A percentile compares a stretch with the other conserved stretches of the same genome.
Evolutionary conservation across 2,797 vertebrate species (phyloP).

Genomic region (Antennarius maculatus): DNA sequence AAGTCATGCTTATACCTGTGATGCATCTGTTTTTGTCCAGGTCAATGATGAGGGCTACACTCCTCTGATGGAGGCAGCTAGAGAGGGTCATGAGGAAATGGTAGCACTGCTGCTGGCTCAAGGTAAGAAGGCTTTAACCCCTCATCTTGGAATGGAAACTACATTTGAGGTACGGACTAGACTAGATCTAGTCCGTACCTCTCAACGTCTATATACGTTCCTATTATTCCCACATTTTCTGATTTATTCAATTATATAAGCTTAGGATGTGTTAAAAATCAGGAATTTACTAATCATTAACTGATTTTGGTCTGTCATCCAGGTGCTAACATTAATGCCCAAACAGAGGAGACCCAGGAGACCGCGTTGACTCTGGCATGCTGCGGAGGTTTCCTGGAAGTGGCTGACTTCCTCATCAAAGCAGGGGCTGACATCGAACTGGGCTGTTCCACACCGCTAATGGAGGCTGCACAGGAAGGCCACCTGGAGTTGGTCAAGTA

Average conservation of each 20-base stretch:
- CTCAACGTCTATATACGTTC: too few species aligned
- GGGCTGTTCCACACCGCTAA: constrained; percentile 97
- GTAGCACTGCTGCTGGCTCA: constrained; percentile 96
- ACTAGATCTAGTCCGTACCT: too few species aligned
- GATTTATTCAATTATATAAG: not conserved
- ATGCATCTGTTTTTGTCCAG: constrained; percentile 57
- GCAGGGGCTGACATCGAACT: constrained; percentile 98
- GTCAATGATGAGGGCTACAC: constrained; percentile 99
- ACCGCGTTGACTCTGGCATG: constrained; percentile 97
- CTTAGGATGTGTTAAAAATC: not conserved
- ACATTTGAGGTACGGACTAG: too few species aligned
- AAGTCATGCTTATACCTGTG: constrained; percentile 5
- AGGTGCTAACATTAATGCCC: constrained; percentile 99
- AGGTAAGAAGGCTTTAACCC: constrained; percentile 77
- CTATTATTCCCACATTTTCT: not conserved
- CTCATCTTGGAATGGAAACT: constrained; percentile 4
- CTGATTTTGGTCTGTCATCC: constrained; percentile 6
- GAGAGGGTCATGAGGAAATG: constrained; percentile 99
- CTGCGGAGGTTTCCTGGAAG: constrained; percentile 98
- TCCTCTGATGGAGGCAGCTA: constrained; percentile 97
- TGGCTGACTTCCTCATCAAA: constrained; percentile 98
- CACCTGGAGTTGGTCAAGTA: constrained; percentile 99
- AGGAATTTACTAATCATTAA: not conserved
- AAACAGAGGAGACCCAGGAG: constrained; percentile 99
- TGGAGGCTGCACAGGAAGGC: constrained; percentile 99